Evolutionary conservation across 2,797 vertebrate genomes (phyloP).

Genomic region (Parauchenoglanis ngamensis): DNA sequence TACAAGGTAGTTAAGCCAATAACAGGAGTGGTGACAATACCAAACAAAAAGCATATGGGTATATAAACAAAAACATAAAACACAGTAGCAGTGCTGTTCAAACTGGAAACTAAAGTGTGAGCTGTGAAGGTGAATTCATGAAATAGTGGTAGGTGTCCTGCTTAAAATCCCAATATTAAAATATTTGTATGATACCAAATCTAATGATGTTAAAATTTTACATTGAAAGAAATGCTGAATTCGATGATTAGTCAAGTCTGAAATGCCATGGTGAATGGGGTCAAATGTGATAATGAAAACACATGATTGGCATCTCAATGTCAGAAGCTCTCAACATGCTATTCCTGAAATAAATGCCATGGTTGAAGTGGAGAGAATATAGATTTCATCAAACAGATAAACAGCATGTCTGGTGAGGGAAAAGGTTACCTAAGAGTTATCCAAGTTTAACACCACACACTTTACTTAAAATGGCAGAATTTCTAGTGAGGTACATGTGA

Average conservation of each 20-base stretch:
- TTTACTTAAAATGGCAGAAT: background rate
- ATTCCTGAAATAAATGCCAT: background rate
- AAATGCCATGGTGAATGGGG: background rate
- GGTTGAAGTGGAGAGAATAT: background rate
- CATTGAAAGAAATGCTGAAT: too few species aligned
- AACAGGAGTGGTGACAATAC: background rate
- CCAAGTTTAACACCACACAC: too few species aligned
- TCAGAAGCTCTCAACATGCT: background rate
- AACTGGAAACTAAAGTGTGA: background rate
- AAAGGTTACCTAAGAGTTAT: background rate
- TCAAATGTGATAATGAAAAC: background rate
- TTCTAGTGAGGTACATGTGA: background rate
- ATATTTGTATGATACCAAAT: too few species aligned
- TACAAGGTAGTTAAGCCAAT: background rate
- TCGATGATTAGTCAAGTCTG: background rate
- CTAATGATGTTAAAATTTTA: too few species aligned
- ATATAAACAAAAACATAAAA: background rate
- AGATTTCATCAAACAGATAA: background rate
- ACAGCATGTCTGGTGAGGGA: background rate
- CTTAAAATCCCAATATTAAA: background rate
- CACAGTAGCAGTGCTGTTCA: background rate
- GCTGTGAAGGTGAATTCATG: background rate
- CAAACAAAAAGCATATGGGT: background rate
- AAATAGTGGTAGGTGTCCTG: background rate
- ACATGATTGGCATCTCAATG: background rate